Conservation (phyloP, 53 echinoderm and acorn worm genomes). For the Mesocentrotus franciscanus region DNA sequence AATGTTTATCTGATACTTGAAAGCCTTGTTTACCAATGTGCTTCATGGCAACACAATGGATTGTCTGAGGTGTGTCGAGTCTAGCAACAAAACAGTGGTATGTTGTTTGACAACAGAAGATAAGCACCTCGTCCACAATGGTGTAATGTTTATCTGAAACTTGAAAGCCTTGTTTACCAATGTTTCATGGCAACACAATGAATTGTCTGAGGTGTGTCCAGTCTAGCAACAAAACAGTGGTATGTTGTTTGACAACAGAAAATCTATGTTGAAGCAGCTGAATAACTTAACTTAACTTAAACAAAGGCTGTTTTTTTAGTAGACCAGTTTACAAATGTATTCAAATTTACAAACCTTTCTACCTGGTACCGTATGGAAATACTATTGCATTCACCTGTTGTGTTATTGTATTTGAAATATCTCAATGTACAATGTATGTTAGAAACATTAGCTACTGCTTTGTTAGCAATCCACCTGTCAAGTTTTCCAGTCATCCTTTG, state of each 20-base stretch:
- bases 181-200: background rate
- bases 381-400: background rate
- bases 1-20: background rate
- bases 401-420: no score
- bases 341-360: no score
- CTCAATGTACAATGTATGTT: background rate
- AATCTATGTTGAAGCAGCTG: background rate
- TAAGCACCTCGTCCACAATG: background rate
- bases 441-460: background rate
- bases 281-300: background rate
- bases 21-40: constrained; percentile 4
- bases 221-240: background rate
- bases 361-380: no score
- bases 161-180: background rate
- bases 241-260: background rate
- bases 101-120: background rate
- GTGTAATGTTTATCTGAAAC: background rate
- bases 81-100: background rate
- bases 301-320: background rate
- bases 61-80: background rate
- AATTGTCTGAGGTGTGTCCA: background rate
- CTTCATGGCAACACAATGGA: background rate
- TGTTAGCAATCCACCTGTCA: background rate
- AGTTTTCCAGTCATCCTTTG: no score
- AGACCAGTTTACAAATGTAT: background rate